Evolutionary conservation across 2,888 invertebrate species (phyloP), one percentile per base, ranked within the genome.

Genomic region (Lutraria lutraria): DNA sequence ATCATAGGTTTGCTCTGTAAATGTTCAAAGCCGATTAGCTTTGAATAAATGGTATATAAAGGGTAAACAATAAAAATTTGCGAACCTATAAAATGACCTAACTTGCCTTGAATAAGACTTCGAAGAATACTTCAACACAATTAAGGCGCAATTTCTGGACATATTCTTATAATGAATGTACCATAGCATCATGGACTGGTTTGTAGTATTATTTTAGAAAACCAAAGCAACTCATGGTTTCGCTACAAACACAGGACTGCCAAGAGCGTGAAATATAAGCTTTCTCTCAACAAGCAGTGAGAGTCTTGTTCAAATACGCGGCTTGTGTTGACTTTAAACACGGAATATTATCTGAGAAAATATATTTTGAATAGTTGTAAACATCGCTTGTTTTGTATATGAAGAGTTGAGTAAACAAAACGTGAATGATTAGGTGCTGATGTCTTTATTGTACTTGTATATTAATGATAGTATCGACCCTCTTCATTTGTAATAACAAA

Each of bases 341-440:
- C n/a, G 15, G 68, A 60, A 16, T 88, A 72, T 88, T 88, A 43
- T 88, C 29, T 43, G 81, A 88, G 88, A 88, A 88, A 88, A 88
- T 81, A 88, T 34, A 84, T 88, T 87, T 83, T 43, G 53, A 81
- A 85, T 83, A 25, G 56, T 54, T 31, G 84, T 68, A 84, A 88
- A 88, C 85, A 88, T 79, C n/a, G 79, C 4, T 53, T 87, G 80
- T 87, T 87, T 83, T n/a, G 31, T 76, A 34, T 34, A 34, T 31
- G 63, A 16, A 81, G 53, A 53, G 31, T 16, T 31, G 82, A n/a
- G 82, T 87, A 87, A 87, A 87, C 87, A 87, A 31, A 0, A n/a
- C 21, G n/a, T 31, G 15, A 34, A 54, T 76, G 25, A 87, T 82
- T 54, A 72, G 13, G 53, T 52, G 72, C 3, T 82, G 72, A 87